Percentiles rank a stretch among this genome's conserved stretches.
These are phyloP conservation scores for Apoderus coryli DNA, from an alignment of 2,888 invertebrate species.

Conservation along the genomic window DNA sequence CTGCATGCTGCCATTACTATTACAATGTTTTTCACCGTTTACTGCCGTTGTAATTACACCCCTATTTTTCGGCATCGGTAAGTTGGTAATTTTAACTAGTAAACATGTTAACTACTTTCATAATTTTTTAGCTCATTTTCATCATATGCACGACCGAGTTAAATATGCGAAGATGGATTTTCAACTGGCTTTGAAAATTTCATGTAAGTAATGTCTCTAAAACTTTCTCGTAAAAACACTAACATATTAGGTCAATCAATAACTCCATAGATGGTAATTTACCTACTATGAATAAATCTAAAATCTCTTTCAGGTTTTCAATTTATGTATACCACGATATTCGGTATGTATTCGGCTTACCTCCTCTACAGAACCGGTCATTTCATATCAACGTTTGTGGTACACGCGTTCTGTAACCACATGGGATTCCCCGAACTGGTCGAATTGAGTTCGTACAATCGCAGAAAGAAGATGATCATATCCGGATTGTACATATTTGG, in stretches of 20 bases:
- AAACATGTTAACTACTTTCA: too few relatives aligned
- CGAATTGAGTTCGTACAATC: slow-evolving; percentile 47
- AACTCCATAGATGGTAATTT: slow-evolving; percentile 6
- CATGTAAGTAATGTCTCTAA: slow-evolving; percentile 59
- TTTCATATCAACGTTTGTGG: slow-evolving; percentile 72
- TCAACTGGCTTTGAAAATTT: slow-evolving; percentile 52
- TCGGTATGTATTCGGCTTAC: slow-evolving; percentile 91
- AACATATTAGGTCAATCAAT: not conserved
- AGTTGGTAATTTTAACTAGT: too few relatives aligned
- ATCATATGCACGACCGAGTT: slow-evolving; percentile 74
- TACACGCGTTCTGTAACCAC: slow-evolving; percentile 91
- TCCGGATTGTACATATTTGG: slow-evolving; percentile 59
- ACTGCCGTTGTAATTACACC: slow-evolving; percentile 74
- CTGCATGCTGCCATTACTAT: slow-evolving; percentile 82
- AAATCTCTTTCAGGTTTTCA: slow-evolving; percentile 61
- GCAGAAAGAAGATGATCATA: slow-evolving; percentile 43
- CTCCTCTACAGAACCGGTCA: slow-evolving; percentile 84
- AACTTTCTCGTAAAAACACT: not conserved
- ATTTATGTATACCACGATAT: slow-evolving; percentile 79
- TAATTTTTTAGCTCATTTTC: slow-evolving; percentile 65
- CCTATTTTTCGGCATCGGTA: slow-evolving; percentile 80
- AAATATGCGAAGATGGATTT: slow-evolving; percentile 53
- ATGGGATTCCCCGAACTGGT: slow-evolving; percentile 89
- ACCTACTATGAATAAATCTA: too few relatives aligned
- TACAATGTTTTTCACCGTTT: slow-evolving; percentile 64